A percentile compares a stretch with the other conserved stretches of the same genome.
Evolutionary conservation across 2,797 vertebrate species (phyloP).

Genomic region (Fratercula arctica): DNA sequence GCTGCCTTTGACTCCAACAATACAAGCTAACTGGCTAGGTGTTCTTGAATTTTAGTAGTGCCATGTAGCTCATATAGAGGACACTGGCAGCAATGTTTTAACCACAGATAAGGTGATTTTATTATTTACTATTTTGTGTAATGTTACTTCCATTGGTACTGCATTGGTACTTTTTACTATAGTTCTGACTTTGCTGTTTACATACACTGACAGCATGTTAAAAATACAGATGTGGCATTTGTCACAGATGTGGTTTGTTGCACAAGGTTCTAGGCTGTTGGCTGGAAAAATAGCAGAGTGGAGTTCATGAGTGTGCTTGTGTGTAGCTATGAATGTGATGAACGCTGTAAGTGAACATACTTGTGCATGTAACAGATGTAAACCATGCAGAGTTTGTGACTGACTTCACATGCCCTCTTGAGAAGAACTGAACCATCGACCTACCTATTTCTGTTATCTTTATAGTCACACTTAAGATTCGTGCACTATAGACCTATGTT

Average conservation of each 20-base stretch:
- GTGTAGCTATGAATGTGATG: background rate
- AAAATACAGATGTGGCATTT: background rate
- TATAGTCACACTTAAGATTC: background rate
- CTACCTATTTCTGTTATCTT: background rate
- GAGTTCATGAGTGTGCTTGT: background rate
- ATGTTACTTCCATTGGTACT: background rate
- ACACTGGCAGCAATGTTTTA: background rate
- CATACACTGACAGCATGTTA: background rate
- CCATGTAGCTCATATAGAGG: background rate
- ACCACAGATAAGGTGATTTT: background rate
- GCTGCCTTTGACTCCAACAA: background rate
- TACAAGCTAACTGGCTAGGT: background rate
- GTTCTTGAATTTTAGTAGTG: background rate
- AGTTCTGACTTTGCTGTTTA: background rate
- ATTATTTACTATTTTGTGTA: background rate
- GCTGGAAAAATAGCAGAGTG: background rate
- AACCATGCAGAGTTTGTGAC: background rate
- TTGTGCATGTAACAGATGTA: background rate
- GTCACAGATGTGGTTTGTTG: background rate
- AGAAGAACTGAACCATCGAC: background rate
- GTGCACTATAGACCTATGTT: background rate
- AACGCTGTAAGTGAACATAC: background rate
- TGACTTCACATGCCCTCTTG: background rate
- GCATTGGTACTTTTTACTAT: background rate
- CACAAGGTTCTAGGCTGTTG: background rate